These are phyloP conservation scores for Podarcis muralis DNA, from an alignment of 2,113 vertebrate species.

Conservation along the genomic window DNA sequence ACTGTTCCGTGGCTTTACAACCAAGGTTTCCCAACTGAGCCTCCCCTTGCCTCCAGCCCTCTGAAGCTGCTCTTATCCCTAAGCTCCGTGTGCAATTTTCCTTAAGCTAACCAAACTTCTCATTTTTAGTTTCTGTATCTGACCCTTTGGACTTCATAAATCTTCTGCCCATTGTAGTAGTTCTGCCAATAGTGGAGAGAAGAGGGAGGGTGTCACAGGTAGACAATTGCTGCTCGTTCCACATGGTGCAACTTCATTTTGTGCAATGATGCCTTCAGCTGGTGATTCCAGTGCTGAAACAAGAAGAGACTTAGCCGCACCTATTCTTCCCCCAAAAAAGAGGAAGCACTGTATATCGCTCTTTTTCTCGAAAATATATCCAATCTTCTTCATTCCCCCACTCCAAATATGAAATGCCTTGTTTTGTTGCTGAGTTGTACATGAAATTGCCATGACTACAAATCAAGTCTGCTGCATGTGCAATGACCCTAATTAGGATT, in stretches of 20 bases:
- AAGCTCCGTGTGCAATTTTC: not conserved
- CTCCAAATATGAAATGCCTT: slow-evolving; percentile 21
- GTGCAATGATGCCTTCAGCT: not conserved
- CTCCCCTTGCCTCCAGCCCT: not conserved
- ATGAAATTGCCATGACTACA: not conserved
- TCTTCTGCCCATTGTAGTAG: not conserved
- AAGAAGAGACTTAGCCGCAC: slow-evolving; percentile 7
- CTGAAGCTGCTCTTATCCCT: not conserved
- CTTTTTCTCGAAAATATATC: not conserved
- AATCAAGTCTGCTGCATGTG: slow-evolving; percentile 30
- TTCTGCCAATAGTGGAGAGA: not conserved
- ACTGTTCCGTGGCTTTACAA: not conserved
- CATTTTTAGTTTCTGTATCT: not conserved
- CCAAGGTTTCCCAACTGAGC: too few species aligned
- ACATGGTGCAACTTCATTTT: not conserved
- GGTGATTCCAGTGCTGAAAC: accelerated
- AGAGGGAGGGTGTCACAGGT: not conserved
- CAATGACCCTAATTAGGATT: slow-evolving; percentile 19
- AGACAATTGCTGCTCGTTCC: not conserved
- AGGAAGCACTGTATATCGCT: too few species aligned
- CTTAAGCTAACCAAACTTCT: not conserved
- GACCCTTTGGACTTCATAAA: not conserved
- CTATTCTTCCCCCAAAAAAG: not conserved
- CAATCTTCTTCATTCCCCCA: not conserved
- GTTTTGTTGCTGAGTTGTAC: slow-evolving; percentile 39